Evolutionary conservation across 2,888 invertebrate genomes (phyloP).

Genomic region (Fabriciana adippe): DNA sequence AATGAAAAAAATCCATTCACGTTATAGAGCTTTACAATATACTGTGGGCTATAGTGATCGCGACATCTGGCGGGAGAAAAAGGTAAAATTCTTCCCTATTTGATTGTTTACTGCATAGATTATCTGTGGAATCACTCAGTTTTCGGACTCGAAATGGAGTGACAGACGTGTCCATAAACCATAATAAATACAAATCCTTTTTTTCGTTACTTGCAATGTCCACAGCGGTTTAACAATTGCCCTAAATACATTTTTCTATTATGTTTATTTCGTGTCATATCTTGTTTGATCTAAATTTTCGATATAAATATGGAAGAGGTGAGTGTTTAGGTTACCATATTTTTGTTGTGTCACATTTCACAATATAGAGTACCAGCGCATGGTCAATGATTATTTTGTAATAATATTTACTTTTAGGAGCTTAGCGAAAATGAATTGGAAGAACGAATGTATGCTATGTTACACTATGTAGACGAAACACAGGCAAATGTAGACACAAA

Average conservation of each 20-base stretch:
- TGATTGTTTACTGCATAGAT: neutral
- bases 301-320: slow-evolving; percentile 78
- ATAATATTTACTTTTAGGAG: slow-evolving; percentile 65
- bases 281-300: slow-evolving; percentile 67
- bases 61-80: too few relatives aligned
- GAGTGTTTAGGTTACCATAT: slow-evolving; percentile 62
- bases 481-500: slow-evolving; percentile 55
- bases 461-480: slow-evolving; percentile 72
- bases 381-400: slow-evolving; percentile 49
- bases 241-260: slow-evolving; percentile 67
- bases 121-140: slow-evolving; percentile 1
- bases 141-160: slow-evolving; percentile 56
- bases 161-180: slow-evolving; percentile 73
- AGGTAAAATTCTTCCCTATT: too few relatives aligned
- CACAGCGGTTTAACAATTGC: slow-evolving; percentile 63
- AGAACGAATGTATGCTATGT: slow-evolving; percentile 74
- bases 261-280: slow-evolving; percentile 72
- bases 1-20: too few relatives aligned
- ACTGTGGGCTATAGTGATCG: too few relatives aligned
- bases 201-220: slow-evolving; percentile 73
- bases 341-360: slow-evolving; percentile 72
- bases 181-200: slow-evolving; percentile 63
- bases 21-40: too few relatives aligned
- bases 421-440: slow-evolving; percentile 77
- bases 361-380: slow-evolving; percentile 41